Conservation (phyloP, 1,140 invertebrate genomes). For the Cotesia chilonis region DNA sequence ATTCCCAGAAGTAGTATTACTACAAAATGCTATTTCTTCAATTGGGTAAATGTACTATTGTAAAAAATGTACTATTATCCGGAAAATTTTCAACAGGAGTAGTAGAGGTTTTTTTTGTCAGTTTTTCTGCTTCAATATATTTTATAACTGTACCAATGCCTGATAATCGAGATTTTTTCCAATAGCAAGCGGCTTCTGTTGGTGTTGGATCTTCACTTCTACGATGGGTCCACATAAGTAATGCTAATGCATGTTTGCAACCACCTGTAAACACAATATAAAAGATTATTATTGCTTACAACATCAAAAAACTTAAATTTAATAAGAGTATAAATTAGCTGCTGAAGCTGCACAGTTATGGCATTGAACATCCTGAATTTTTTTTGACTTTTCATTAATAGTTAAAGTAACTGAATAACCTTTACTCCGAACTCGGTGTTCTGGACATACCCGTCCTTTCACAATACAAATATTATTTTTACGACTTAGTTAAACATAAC, state of each 20-base stretch:
- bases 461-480: neutral
- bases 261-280: constrained; percentile 34
- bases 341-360: constrained; percentile 22
- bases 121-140: constrained; percentile 40
- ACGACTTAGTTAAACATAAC: constrained; percentile 1
- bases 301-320: neutral
- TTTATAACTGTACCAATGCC: constrained; percentile 38
- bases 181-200: constrained; percentile 49
- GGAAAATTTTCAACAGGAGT: neutral
- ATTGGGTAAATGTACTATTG: no score
- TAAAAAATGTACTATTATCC: constrained; percentile 38
- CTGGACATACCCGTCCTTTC: neutral
- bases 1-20: no score
- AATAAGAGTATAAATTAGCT: neutral
- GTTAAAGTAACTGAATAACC: neutral
- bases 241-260: constrained; percentile 45
- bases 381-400: constrained; percentile 38
- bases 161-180: constrained; percentile 51
- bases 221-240: constrained; percentile 47
- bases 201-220: constrained; percentile 46
- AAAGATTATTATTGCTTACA: neutral
- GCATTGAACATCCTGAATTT: constrained; percentile 34
- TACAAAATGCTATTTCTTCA: no score
- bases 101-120: constrained; percentile 13
- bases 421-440: constrained; percentile 9